Percentiles rank a stretch among this genome's conserved stretches.
These are phyloP conservation scores for Sitta carolinensis DNA, from an alignment of 2,797 vertebrate species.

Conservation along the genomic window DNA sequence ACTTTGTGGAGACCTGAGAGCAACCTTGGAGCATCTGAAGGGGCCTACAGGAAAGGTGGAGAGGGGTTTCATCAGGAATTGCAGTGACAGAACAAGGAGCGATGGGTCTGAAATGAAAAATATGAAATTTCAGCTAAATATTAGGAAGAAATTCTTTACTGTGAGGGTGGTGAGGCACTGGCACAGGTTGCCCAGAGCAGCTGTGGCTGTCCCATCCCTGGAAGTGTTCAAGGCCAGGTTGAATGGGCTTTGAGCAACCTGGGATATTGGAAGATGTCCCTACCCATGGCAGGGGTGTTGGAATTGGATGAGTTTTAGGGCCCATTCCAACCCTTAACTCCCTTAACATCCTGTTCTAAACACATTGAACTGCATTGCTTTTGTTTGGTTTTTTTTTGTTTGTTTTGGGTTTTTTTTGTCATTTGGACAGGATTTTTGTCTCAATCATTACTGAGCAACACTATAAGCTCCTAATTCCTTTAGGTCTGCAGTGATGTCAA, in stretches of 20 bases:
- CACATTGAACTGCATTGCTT: neutral
- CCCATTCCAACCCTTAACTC: neutral
- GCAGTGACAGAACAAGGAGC: neutral
- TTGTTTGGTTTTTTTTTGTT: neutral
- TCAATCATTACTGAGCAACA: neutral
- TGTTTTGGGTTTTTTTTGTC: neutral
- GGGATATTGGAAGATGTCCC: neutral
- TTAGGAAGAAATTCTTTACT: neutral
- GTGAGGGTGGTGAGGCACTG: fast-evolving
- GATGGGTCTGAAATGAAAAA: neutral
- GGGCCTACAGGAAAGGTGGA: neutral
- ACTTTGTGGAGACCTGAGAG: neutral
- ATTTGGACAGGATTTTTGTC: neutral
- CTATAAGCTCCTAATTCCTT: neutral
- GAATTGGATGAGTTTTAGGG: fast-evolving
- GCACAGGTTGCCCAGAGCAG: neutral
- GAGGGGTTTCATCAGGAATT: neutral
- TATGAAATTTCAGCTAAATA: neutral
- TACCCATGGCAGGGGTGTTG: too few species aligned
- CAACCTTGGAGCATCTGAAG: neutral
- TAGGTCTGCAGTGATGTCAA: neutral
- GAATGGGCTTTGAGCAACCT: neutral
- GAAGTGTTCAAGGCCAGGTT: neutral
- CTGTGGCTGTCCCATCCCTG: neutral
- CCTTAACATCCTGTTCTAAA: neutral